Evolutionary conservation across 2,113 vertebrate genomes (phyloP).

Genomic region (Australoheros scitulus): DNA sequence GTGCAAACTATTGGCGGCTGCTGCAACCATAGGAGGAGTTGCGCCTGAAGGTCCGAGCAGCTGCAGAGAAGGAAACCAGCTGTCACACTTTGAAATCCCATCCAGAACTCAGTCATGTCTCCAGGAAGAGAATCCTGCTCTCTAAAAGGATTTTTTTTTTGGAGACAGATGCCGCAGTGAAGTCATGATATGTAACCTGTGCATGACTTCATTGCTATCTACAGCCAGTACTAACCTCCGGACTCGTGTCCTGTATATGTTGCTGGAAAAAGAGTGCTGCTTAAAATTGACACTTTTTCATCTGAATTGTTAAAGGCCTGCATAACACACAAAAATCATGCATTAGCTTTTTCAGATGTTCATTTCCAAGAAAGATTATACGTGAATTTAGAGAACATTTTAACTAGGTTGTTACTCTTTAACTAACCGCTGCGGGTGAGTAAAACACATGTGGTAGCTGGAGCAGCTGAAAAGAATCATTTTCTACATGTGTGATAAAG

Average conservation of each 20-base stretch:
- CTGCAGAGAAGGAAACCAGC: too few relatives aligned
- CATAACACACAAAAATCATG: neutral
- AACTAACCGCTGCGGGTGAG: neutral
- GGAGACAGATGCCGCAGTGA: too few relatives aligned
- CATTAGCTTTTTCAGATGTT: neutral
- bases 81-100: too few relatives aligned
- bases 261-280: neutral
- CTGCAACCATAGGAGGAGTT: too few relatives aligned
- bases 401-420: neutral
- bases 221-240: too few relatives aligned
- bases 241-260: neutral
- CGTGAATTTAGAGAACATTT: neutral
- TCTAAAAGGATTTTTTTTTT: too few relatives aligned
- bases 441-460: neutral
- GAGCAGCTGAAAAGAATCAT: neutral
- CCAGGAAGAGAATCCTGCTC: too few relatives aligned
- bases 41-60: too few relatives aligned
- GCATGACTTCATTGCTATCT: too few relatives aligned
- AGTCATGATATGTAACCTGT: too few relatives aligned
- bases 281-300: neutral
- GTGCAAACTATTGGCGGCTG: neutral
- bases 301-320: neutral
- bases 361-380: neutral
- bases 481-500: neutral
- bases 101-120: too few relatives aligned